Percentiles rank a stretch among this genome's conserved stretches.
Conservation (phyloP, 2,113 vertebrate species). For the Mormoops blainvillei region DNA sequence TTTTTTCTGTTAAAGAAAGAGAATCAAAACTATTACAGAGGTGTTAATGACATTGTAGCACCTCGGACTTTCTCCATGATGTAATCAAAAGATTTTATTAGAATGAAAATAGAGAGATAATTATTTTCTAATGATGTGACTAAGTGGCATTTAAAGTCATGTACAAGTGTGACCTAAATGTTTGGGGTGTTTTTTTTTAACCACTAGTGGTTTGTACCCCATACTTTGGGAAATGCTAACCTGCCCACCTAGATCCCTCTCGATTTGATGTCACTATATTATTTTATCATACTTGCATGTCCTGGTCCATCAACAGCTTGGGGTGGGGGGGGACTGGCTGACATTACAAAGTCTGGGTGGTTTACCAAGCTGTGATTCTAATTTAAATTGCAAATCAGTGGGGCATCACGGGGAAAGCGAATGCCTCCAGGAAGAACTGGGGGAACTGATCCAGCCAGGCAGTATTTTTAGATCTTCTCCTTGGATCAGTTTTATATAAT, state of each 20-base stretch:
- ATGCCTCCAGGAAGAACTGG: slow-evolving; percentile 25
- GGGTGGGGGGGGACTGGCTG: slow-evolving; percentile 60
- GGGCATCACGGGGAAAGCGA: slow-evolving; percentile 57
- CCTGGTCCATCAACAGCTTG: slow-evolving; percentile 57
- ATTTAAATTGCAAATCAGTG: slow-evolving; percentile 71
- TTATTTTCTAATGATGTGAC: not conserved
- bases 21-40: not conserved
- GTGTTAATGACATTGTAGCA: not conserved
- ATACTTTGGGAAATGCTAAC: not conserved
- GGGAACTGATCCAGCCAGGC: slow-evolving; percentile 48
- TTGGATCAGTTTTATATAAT: slow-evolving; percentile 24
- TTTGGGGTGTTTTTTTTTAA: not conserved
- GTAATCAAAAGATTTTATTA: not conserved
- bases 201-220: too few species aligned
- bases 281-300: slow-evolving; percentile 44
- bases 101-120: not conserved
- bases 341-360: slow-evolving; percentile 64
- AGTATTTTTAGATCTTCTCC: slow-evolving; percentile 64
- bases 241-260: not conserved
- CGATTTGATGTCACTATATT: not conserved
- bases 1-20: not conserved
- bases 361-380: slow-evolving; percentile 66
- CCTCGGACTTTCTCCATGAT: not conserved
- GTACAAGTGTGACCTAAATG: not conserved
- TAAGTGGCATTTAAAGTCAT: not conserved